Percentiles rank a stretch among this genome's conserved stretches.
Conservation (phyloP, 2,888 invertebrate genomes). For the Tachina lurida region DNA sequence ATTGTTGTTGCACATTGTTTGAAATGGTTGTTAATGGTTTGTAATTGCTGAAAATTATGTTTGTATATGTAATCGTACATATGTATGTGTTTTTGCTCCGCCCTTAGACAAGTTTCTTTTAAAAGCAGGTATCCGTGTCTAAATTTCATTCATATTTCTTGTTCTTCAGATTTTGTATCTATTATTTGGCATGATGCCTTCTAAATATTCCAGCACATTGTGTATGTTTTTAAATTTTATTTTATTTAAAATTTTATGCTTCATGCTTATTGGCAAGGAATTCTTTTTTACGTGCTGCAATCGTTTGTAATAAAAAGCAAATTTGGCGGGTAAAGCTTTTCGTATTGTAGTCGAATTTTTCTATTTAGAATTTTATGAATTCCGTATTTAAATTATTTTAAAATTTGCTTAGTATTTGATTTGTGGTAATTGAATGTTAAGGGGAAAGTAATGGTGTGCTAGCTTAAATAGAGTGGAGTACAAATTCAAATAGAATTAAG, state of each 20-base stretch:
- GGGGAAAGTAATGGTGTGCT: not conserved
- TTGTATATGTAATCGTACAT: constrained; percentile 19
- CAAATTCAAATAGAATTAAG: not conserved
- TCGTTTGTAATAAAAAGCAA: constrained; percentile 15
- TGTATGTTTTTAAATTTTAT: constrained; percentile 31
- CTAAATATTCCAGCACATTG: constrained; percentile 4
- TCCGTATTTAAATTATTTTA: constrained; percentile 51
- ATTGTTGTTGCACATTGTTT: constrained; percentile 38
- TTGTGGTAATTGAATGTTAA: not conserved
- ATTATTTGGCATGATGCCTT: constrained; percentile 55
- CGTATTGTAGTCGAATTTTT: constrained; percentile 35
- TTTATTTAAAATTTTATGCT: constrained; percentile 55
- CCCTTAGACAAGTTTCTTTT: constrained; percentile 73
- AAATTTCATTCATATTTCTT: constrained; percentile 47
- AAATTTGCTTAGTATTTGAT: constrained; percentile 3
- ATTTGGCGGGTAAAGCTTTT: constrained; percentile 61
- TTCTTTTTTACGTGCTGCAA: constrained; percentile 4
- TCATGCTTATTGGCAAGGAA: constrained; percentile 33
- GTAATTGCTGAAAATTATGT: constrained; percentile 75
- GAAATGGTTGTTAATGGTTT: constrained; percentile 72
- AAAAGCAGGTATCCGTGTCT: constrained; percentile 51
- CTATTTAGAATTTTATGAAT: constrained; percentile 37
- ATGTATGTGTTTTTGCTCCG: constrained; percentile 76
- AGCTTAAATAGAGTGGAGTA: not conserved
- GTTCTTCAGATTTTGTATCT: constrained; percentile 10